A percentile compares a stretch with the other conserved stretches of the same genome.
Evolutionary conservation across 2,113 vertebrate genomes (phyloP).

Genomic region (Pluvianellus socialis): DNA sequence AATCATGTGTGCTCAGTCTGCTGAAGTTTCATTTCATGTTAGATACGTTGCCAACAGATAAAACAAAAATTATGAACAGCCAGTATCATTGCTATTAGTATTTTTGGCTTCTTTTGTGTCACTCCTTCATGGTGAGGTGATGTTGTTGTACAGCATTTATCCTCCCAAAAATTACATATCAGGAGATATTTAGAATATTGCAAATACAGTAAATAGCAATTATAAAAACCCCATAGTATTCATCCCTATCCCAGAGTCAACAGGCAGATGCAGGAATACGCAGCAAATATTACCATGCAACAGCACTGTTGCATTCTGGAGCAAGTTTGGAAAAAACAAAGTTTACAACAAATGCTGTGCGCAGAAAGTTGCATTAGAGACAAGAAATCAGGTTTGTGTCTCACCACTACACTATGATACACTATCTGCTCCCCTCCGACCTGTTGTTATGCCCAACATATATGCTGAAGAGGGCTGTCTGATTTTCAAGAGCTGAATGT

Average conservation of each 20-base stretch:
- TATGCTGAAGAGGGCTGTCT: background rate
- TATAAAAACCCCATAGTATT: background rate
- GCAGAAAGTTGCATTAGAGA: background rate
- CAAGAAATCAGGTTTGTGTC: background rate
- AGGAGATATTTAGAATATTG: background rate
- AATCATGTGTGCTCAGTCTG: background rate
- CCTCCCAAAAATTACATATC: background rate
- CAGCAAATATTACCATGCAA: background rate
- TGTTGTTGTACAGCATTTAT: background rate
- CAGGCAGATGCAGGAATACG: background rate
- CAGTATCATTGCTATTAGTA: background rate
- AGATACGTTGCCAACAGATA: background rate
- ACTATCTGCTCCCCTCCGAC: background rate
- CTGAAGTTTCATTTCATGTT: background rate
- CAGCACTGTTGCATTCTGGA: background rate
- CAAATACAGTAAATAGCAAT: background rate
- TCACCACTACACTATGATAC: background rate
- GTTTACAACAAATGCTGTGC: background rate
- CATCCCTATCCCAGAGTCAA: background rate
- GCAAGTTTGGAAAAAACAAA: background rate
- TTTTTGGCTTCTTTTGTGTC: background rate
- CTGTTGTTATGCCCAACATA: background rate
- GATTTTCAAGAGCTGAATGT: conserved; percentile 13
- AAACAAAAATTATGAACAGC: background rate
- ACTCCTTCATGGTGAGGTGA: background rate